Percentiles rank a stretch among this genome's conserved stretches.
phyloP scores from a whole-genome alignment of 2,888 invertebrate species.

The Arctia plantaginis region DNA sequence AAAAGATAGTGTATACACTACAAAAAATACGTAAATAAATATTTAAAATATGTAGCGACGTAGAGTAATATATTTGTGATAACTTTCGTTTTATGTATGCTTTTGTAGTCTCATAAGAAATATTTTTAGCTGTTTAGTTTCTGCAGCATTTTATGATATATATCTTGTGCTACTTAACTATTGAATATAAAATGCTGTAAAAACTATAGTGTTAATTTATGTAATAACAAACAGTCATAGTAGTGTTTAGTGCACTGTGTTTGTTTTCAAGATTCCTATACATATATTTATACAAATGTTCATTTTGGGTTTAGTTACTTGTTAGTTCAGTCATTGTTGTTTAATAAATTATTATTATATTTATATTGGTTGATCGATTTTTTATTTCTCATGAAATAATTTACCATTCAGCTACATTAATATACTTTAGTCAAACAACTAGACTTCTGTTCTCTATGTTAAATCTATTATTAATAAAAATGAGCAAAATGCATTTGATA shows the following conservation, averaged over 20 bases:
- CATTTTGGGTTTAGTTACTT: conserved; percentile 56
- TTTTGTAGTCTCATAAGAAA: conserved; percentile 31
- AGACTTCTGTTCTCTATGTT: no score
- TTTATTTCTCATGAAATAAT: neutral
- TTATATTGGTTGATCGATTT: conserved; percentile 28
- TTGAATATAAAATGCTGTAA: conserved; percentile 13
- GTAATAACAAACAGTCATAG: conserved; percentile 8
- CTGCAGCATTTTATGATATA: conserved; percentile 13
- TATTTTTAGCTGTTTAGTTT: conserved; percentile 21
- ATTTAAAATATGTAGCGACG: conserved; percentile 48
- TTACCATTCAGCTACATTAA: neutral
- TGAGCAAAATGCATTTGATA: neutral
- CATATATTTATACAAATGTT: conserved; percentile 54
- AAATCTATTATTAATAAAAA: neutral
- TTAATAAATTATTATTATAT: conserved; percentile 67
- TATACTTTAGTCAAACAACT: neutral
- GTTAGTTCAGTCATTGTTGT: conserved; percentile 66
- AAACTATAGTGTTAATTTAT: conserved; percentile 11
- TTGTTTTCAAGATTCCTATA: conserved; percentile 64
- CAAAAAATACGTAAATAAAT: conserved; percentile 37
- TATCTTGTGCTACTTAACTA: conserved; percentile 8
- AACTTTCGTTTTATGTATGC: conserved; percentile 40
- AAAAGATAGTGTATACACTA: conserved; percentile 12
- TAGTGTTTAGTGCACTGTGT: conserved; percentile 24
- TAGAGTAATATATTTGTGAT: conserved; percentile 58